Evolutionary conservation across 2,113 vertebrate species (phyloP), one percentile per base, ranked within the genome.

Genomic region (Hepsetus odoe): DNA sequence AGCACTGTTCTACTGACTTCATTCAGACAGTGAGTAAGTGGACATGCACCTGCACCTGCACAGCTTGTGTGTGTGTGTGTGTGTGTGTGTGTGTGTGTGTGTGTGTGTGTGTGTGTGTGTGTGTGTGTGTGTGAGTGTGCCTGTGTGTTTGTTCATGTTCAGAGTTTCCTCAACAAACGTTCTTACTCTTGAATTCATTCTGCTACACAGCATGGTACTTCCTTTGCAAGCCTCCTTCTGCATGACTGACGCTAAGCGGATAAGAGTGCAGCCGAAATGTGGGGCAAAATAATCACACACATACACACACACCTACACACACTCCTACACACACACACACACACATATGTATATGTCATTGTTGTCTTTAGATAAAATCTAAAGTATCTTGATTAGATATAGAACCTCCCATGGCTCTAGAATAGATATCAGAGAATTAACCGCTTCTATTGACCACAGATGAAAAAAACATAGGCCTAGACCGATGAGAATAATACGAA

Each of bases 201-300:
- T 38, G 51, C 78, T 78, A 80, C 85, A 83, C 84, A 83, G 67
- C 84, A 81, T 86, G 74, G 86, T 77, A 86, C 71, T 80, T 70
- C 73, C 74, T 76, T 80, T 88, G 84, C 87, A 84, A 88, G 79
- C 84, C 81, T 81, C 76, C 58, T 85, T 87, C 79, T 90, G 86
- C 87, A 87, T 91, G 89, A 89, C 80, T 86, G 83, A 35, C 18
- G 85, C 61, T 83, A 77, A 88, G 79, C 2, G 42, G 78, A 89
- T 85, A 88, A 87, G 76, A 59, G 30, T 81, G 11, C 81, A 73
- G 58, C 64, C 90, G 86, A 90, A 92, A 91, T 91, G 87, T 72
- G 44, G 72, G 67, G 76, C 80, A 28, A 70, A 30, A 22, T 42
- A 35, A 67, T 82, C 65, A 46, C 53, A 67, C 20, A 0, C 70